A percentile compares a stretch with the other conserved stretches of the same genome.
phyloP scores from a whole-genome alignment of 2,888 invertebrate genomes.

The Cataglyphis altisquamis region DNA sequence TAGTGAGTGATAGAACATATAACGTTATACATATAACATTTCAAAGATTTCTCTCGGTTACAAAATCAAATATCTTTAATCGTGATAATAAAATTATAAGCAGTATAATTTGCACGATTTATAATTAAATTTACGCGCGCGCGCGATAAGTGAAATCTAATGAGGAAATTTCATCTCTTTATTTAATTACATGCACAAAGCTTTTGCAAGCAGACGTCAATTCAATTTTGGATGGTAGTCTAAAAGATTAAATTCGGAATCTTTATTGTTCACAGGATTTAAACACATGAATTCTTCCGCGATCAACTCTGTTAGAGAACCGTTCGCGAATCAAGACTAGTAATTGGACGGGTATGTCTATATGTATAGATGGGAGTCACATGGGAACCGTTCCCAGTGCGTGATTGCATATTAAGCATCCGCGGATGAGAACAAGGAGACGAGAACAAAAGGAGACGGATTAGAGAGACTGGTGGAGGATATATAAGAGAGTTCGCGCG shows the following conservation, averaged over 20 bases:
- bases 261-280: neutral
- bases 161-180: neutral
- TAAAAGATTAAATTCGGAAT: constrained; percentile 1
- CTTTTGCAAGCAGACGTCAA: neutral
- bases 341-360: constrained; percentile 49
- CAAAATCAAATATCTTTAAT: neutral
- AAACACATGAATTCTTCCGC: neutral
- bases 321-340: constrained; percentile 20
- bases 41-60: constrained; percentile 3
- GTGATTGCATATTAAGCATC: constrained; percentile 82
- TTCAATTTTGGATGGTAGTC: neutral
- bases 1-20: neutral
- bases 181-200: neutral
- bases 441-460: constrained; percentile 58
- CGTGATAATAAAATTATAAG: constrained; percentile 13
- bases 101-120: neutral
- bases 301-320: constrained; percentile 48
- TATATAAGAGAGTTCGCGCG: constrained; percentile 28
- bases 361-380: constrained; percentile 61
- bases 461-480: constrained; percentile 32
- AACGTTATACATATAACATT: neutral
- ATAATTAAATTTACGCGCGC: neutral
- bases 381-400: constrained; percentile 74
- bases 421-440: constrained; percentile 43
- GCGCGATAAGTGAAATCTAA: neutral